These are phyloP conservation scores for Sarcophaga variegata DNA, from an alignment of 2,888 invertebrate genomes.

Conservation along the genomic window DNA sequence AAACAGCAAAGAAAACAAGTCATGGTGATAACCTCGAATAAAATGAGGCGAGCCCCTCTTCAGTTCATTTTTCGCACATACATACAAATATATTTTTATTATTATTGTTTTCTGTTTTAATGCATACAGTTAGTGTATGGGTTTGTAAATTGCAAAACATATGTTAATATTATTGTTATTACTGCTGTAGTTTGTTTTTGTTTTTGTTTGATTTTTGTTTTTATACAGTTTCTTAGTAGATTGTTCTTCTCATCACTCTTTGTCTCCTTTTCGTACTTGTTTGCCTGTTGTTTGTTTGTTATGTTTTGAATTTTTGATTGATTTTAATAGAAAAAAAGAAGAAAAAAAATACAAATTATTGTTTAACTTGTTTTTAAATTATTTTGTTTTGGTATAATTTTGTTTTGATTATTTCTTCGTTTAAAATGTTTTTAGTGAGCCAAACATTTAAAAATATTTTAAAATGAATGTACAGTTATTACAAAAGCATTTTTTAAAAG, in stretches of 20 bases:
- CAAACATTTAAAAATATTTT: constrained; percentile 1
- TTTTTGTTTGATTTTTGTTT: constrained; percentile 28
- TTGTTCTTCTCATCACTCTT: background rate
- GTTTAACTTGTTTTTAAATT: constrained; percentile 37
- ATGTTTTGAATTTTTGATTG: constrained; percentile 39
- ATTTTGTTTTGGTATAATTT: constrained; percentile 24
- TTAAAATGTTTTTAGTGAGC: constrained; percentile 14
- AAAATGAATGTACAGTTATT: constrained; percentile 42
- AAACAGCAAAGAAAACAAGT: background rate
- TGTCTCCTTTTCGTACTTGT: background rate
- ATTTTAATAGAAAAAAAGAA: background rate
- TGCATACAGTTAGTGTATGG: background rate
- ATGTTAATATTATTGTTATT: constrained; percentile 12
- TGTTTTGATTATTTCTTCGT: constrained; percentile 11
- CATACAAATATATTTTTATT: background rate
- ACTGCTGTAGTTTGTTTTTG: background rate
- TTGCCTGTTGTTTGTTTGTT: constrained; percentile 6
- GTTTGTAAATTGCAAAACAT: constrained; percentile 11
- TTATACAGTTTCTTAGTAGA: background rate
- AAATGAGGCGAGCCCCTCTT: constrained; percentile 64
- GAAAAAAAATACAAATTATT: background rate
- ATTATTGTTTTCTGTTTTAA: constrained; percentile 3
- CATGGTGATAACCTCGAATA: constrained; percentile 58
- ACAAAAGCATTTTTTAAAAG: background rate
- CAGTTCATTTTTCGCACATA: constrained; percentile 30